These are phyloP conservation scores for Tanaodytes sp. DNA, from an alignment of 2,888 invertebrate species.

Conservation along the genomic window DNA sequence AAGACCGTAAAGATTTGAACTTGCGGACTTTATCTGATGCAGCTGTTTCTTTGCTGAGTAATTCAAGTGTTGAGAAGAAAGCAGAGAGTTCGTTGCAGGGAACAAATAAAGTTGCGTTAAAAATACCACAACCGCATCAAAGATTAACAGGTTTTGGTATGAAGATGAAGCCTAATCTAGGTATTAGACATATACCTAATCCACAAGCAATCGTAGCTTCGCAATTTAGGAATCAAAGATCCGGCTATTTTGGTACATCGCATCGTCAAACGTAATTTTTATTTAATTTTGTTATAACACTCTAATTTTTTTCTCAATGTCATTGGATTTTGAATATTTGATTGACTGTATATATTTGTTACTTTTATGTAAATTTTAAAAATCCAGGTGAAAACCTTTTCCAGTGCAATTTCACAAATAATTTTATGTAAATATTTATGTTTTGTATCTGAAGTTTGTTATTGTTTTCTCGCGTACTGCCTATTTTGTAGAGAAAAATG, in stretches of 20 bases:
- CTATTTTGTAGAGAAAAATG: no score
- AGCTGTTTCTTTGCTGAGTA: conserved; percentile 63
- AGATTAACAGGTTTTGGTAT: conserved; percentile 65
- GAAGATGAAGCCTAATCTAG: conserved; percentile 70
- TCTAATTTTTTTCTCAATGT: no score
- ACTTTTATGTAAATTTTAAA: no score
- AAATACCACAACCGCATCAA: conserved; percentile 68
- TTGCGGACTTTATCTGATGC: conserved; percentile 65
- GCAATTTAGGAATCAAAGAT: conserved; percentile 67
- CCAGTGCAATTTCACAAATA: no score
- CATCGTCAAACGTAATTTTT: conserved; percentile 62
- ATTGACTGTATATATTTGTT: no score
- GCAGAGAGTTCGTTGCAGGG: conserved; percentile 41
- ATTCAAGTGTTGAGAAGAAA: conserved; percentile 42
- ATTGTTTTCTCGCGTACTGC: no score
- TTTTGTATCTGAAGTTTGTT: no score
- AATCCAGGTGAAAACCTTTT: no score
- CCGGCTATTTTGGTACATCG: conserved; percentile 59
- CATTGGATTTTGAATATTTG: no score
- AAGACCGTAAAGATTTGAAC: conserved; percentile 63
- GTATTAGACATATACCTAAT: conserved; percentile 72
- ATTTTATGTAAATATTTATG: no score
- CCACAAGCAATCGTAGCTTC: conserved; percentile 71
- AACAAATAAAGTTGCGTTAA: conserved; percentile 62
- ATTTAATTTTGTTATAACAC: no score